Conservation (phyloP, 1,140 invertebrate genomes). For the Trissolcus basalis region DNA sequence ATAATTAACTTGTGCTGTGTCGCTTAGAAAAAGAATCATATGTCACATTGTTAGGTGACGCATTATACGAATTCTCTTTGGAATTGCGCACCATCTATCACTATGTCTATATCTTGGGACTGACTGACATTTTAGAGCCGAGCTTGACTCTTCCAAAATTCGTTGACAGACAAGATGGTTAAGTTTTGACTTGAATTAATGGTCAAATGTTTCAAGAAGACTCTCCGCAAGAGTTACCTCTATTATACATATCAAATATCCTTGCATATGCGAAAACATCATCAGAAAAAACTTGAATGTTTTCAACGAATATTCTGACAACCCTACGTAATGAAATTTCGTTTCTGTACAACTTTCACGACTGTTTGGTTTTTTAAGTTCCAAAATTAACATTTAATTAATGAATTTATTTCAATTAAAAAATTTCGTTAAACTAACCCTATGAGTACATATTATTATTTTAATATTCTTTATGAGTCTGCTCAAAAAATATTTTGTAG, state of each 20-base stretch:
- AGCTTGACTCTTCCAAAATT: conserved; percentile 34
- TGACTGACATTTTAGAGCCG: conserved; percentile 10
- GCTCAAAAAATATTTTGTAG: too few relatives aligned
- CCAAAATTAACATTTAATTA: too few relatives aligned
- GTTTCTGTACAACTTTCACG: too few relatives aligned
- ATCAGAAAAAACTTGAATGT: conserved; percentile 42
- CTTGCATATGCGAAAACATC: conserved; percentile 52
- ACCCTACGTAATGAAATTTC: too few relatives aligned
- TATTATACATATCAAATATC: conserved; percentile 49
- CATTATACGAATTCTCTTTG: conserved; percentile 40
- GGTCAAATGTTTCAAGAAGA: conserved; percentile 43
- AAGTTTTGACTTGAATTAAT: conserved; percentile 56
- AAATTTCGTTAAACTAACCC: too few relatives aligned
- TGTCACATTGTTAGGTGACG: conserved; percentile 12
- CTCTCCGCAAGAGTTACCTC: conserved; percentile 12
- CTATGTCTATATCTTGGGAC: conserved; percentile 21
- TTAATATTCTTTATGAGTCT: too few relatives aligned
- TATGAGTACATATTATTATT: too few relatives aligned
- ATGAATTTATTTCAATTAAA: too few relatives aligned
- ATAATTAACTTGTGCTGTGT: conserved; percentile 26
- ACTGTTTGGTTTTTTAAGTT: too few relatives aligned
- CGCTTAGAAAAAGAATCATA: conserved; percentile 7
- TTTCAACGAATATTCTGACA: conserved; percentile 52
- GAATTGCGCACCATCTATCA: conserved; percentile 42
- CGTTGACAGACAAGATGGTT: conserved; percentile 53